Evolutionary conservation across 2,797 vertebrate species (phyloP).

Genomic region (Enteromius afrohamiltoni): DNA sequence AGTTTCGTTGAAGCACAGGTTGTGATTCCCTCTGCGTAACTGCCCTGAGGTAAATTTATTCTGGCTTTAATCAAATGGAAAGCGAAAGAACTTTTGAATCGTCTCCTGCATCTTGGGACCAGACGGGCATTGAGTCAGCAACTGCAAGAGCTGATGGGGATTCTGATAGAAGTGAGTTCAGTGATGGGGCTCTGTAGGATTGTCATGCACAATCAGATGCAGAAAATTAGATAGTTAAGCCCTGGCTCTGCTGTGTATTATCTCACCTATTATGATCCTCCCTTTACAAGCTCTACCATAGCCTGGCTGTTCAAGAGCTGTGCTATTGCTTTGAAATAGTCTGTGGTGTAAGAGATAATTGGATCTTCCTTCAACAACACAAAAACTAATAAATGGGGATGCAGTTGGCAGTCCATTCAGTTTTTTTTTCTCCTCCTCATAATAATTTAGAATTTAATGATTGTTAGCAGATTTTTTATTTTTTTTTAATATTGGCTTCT

Average conservation of each 20-base stretch:
- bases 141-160: slow-evolving; percentile 52
- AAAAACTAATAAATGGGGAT: not conserved
- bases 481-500: no score
- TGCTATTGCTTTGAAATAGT: not conserved
- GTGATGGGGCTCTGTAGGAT: slow-evolving; percentile 51
- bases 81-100: slow-evolving; percentile 61
- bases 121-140: slow-evolving; percentile 45
- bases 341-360: not conserved
- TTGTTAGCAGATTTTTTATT: not conserved
- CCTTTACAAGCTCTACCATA: not conserved
- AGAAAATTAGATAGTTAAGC: slow-evolving; percentile 44
- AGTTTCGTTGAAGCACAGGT: slow-evolving; percentile 51
- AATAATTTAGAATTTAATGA: not conserved
- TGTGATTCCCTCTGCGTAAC: slow-evolving; percentile 60
- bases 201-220: slow-evolving; percentile 42
- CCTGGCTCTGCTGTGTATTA: slow-evolving; percentile 9
- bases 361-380: not conserved
- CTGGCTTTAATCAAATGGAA: slow-evolving; percentile 62
- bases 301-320: not conserved
- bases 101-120: slow-evolving; percentile 56
- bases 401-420: not conserved
- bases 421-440: no score
- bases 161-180: slow-evolving; percentile 58
- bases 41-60: slow-evolving; percentile 62
- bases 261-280: not conserved